A percentile compares a stretch with the other conserved stretches of the same genome.
These are phyloP conservation scores for Ornithorhynchus anatinus DNA, from an alignment of 2,113 vertebrate species.

Conservation along the genomic window DNA sequence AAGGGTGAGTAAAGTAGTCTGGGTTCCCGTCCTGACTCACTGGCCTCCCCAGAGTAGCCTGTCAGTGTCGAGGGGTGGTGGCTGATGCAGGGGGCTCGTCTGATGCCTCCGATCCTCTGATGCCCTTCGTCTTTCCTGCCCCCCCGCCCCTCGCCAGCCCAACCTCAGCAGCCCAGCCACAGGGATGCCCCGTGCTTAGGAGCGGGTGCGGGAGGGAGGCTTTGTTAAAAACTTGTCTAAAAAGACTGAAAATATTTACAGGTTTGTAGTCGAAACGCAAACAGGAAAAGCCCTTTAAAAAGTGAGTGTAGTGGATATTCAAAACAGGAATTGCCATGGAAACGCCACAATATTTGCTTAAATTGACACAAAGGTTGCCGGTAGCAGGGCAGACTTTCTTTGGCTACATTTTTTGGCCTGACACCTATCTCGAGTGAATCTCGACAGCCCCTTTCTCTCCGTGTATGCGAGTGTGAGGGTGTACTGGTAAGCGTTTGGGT, in stretches of 20 bases:
- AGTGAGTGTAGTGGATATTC: slow-evolving; percentile 78
- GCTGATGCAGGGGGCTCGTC: no score
- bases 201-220: no score
- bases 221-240: no score
- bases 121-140: no score
- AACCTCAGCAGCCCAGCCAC: neutral
- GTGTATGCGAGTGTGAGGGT: neutral
- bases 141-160: neutral
- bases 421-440: slow-evolving; percentile 66
- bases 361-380: slow-evolving; percentile 82
- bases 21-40: no score
- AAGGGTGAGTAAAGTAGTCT: no score
- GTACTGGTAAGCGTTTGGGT: neutral
- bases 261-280: slow-evolving; percentile 78
- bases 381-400: slow-evolving; percentile 70
- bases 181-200: neutral
- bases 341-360: slow-evolving; percentile 86
- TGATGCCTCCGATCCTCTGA: no score
- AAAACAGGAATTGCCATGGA: slow-evolving; percentile 84
- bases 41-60: no score
- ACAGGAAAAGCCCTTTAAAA: slow-evolving; percentile 84
- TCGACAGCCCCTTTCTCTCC: slow-evolving; percentile 41
- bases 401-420: slow-evolving; percentile 65
- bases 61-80: no score
- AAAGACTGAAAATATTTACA: slow-evolving; percentile 79